Conservation (phyloP, 2,797 vertebrate genomes). For the Enteromius paludinosus region DNA sequence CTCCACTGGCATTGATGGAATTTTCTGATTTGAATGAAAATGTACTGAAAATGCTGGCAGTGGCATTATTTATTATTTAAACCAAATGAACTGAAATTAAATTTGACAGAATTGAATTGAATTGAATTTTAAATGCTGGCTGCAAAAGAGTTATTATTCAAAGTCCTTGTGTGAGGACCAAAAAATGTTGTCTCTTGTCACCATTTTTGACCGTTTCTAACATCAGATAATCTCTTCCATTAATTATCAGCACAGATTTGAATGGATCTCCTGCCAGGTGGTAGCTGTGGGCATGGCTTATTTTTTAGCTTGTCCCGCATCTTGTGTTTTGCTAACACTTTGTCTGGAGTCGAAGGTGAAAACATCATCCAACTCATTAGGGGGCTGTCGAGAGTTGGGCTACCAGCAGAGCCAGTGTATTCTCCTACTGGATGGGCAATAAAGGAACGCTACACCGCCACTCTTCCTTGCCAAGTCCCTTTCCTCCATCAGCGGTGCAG, state of each 20-base stretch:
- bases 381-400: conserved; percentile 11
- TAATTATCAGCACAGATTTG: not conserved
- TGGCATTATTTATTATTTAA: no score
- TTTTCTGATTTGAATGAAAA: no score
- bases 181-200: not conserved
- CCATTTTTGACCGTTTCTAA: not conserved
- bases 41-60: no score
- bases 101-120: no score
- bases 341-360: conserved; percentile 20
- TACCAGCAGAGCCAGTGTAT: not conserved
- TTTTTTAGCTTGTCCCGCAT: not conserved
- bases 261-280: not conserved
- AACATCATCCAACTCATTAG: conserved; percentile 18
- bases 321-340: conserved; percentile 34
- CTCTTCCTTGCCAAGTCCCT: conserved; percentile 18
- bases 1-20: no score
- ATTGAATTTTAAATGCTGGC: no score
- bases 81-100: no score
- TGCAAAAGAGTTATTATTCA: not conserved
- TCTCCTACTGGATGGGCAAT: conserved; percentile 6
- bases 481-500: not conserved
- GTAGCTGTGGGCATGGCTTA: conserved; percentile 3
- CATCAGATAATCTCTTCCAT: not conserved
- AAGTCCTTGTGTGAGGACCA: not conserved
- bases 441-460: not conserved